Base-by-base conservation (phyloP, 2,888 invertebrate species). In the Allolobophora icterica region DNA sequence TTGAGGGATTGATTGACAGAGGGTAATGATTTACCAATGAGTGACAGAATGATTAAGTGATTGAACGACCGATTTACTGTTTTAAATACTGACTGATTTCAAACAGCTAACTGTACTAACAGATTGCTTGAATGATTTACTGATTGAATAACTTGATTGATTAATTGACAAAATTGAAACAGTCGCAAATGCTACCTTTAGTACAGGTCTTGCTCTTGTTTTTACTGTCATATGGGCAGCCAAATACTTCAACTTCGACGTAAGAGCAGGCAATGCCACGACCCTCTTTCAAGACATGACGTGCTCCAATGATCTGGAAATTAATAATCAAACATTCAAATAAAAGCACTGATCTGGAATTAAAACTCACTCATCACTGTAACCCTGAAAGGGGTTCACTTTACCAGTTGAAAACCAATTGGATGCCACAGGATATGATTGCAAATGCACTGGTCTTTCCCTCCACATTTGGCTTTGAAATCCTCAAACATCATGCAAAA, bases 201-300 rank as follows among this genome's bases (percentile, higher is more conserved):
- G 97, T 97, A 95, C 97, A 97, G 0, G 99, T 98, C 93, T 97
- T 97, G 93, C 97, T 96, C 95, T 98, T 98, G 92, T 97, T 96
- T 30, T 97, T 96, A 30, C 97, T 97, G 95, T 99, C 99, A 95
- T 97, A 98, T 24, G 97, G 97, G 0, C 98, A 97, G 2, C 99
- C 99, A n/a, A 97, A 95, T 40, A 99, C 96, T 96, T 99, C 99
- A 8, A 99, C 97, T 94, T 98, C 98, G 8, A 99, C 97, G 94
- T 97, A 97, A 0, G 99, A 99, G 95, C 97, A 98, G 13, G 97
- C 97, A 17, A 97, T 97, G 1, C 98, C 98, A 92, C 95, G 94
- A 0, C 97, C 97, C 4, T 96, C 95, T 94, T 98, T 97, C 94
- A 97, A 94, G 96, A 99, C 96, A 95, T 99, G 98, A 84, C 99